Conservation (phyloP, 2,113 vertebrate species). For the Elephas maximus region DNA sequence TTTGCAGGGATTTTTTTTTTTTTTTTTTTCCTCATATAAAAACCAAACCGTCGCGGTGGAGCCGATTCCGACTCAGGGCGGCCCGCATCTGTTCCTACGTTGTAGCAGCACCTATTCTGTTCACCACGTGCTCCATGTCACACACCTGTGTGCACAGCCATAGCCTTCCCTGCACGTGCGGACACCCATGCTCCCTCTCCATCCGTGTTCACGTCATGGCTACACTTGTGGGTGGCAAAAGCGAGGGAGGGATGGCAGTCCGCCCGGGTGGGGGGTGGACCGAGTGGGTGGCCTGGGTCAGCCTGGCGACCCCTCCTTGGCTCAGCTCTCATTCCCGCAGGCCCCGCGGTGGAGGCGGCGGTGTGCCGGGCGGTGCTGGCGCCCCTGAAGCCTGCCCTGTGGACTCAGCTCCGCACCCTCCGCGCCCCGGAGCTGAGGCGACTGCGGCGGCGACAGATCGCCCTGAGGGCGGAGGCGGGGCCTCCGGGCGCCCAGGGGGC, state of each 20-base stretch:
- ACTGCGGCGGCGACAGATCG: conserved; percentile 81
- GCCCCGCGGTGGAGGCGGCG: conserved; percentile 90
- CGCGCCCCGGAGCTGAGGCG: conserved; percentile 84
- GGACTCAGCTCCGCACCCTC: conserved; percentile 87
- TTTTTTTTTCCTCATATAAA: not conserved
- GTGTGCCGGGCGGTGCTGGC: conserved; percentile 93
- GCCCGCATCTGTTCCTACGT: not conserved
- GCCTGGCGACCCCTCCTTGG: not conserved
- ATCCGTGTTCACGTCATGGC: not conserved
- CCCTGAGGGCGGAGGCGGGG: conserved; percentile 83
- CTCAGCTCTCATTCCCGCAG: conserved; percentile 76
- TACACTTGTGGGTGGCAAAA: not conserved
- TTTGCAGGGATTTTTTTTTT: not conserved
- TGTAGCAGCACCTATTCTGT: not conserved
- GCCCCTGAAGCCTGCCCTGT: conserved; percentile 89
- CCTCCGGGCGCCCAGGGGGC: conserved; percentile 88
- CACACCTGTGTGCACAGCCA: not conserved
- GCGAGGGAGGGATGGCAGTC: not conserved
- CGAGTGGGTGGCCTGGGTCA: not conserved
- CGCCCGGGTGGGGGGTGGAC: not conserved
- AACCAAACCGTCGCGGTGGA: not conserved
- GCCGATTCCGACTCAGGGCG: not conserved
- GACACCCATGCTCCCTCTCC: not conserved
- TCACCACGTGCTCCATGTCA: not conserved
- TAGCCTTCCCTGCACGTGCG: not conserved